Conservation (phyloP, 2,113 vertebrate genomes). For the Saguinus midas region DNA sequence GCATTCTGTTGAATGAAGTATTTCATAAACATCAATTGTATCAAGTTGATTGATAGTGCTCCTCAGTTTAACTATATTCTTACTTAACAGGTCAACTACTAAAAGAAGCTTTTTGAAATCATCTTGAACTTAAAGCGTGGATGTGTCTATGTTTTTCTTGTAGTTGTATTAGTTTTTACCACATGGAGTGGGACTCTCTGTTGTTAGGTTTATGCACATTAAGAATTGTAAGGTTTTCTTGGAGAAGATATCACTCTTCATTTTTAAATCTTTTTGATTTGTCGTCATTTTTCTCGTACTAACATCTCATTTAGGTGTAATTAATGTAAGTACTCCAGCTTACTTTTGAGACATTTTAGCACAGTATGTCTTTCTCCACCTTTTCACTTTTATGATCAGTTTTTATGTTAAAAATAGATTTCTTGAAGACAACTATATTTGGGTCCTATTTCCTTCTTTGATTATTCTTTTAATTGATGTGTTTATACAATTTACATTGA, state of each 20-base stretch:
- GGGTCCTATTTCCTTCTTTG: neutral
- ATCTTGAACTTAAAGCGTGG: too few relatives aligned
- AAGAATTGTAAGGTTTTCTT: neutral
- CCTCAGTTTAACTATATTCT: neutral
- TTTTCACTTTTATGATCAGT: neutral
- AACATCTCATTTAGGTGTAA: neutral
- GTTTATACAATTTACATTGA: too few relatives aligned
- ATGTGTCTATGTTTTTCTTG: neutral
- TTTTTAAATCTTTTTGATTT: neutral
- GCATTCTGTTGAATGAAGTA: too few relatives aligned
- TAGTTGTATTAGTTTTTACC: too few relatives aligned
- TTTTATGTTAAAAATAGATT: neutral
- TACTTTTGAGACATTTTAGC: neutral
- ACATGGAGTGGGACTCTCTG: too few relatives aligned
- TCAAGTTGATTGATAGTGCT: neutral
- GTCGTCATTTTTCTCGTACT: neutral
- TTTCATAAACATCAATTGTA: too few relatives aligned
- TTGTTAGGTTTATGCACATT: neutral
- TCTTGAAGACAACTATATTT: neutral
- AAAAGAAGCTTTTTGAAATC: neutral
- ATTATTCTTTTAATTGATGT: too few relatives aligned
- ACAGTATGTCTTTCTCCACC: neutral
- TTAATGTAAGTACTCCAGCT: neutral
- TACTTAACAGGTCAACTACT: neutral
- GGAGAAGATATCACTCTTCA: neutral